Evolutionary conservation across 2,888 invertebrate species (phyloP).

Genomic region (Taenaris catops): DNA sequence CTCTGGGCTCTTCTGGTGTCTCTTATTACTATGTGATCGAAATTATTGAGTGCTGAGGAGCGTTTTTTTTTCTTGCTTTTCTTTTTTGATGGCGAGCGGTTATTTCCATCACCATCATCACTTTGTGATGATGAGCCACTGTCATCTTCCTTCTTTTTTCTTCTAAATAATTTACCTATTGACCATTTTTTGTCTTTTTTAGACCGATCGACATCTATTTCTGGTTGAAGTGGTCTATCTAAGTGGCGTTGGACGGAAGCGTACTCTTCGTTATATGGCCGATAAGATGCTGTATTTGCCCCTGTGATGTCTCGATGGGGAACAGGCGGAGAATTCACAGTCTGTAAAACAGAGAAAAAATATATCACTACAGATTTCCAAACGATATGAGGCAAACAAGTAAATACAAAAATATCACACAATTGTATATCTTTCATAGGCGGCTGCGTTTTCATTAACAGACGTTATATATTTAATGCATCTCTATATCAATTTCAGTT

Average conservation of each 20-base stretch:
- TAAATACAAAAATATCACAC: too few relatives aligned
- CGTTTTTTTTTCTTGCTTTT: constrained; percentile 76
- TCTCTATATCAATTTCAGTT: too few relatives aligned
- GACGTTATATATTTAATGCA: too few relatives aligned
- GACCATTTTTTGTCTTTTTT: constrained; percentile 89
- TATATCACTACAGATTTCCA: too few relatives aligned
- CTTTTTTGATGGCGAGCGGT: constrained; percentile 59
- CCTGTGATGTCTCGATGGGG: constrained; percentile 60
- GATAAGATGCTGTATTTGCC: constrained; percentile 46
- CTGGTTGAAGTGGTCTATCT: constrained; percentile 48
- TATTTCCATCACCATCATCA: constrained; percentile 64
- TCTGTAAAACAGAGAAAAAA: constrained; percentile 48
- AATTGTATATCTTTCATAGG: too few relatives aligned
- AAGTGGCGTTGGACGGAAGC: constrained; percentile 52
- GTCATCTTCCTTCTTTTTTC: constrained; percentile 85
- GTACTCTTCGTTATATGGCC: constrained; percentile 65
- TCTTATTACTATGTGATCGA: constrained; percentile 83
- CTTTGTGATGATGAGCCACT: constrained; percentile 78
- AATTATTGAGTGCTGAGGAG: constrained; percentile 75
- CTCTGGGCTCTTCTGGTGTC: constrained; percentile 74
- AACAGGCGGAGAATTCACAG: constrained; percentile 72
- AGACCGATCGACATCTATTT: constrained; percentile 55
- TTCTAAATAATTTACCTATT: constrained; percentile 87
- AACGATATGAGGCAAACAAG: too few relatives aligned
- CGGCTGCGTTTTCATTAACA: too few relatives aligned